Conservation (phyloP, 2,888 invertebrate genomes). For the Mesopsocus fuscifrons region DNA sequence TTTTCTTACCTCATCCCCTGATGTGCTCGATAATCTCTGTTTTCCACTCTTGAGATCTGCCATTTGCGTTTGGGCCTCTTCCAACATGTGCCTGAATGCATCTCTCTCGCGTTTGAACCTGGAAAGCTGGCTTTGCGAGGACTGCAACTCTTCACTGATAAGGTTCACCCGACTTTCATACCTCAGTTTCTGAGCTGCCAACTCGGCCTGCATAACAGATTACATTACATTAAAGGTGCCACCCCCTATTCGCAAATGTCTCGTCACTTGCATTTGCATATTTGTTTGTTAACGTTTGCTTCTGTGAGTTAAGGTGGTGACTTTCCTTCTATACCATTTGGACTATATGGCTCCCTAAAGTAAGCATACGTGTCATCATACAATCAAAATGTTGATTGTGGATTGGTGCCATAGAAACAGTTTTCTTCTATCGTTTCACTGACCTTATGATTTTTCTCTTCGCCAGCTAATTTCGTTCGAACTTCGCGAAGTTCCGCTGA, state of each 20-base stretch:
- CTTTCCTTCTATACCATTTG: no score
- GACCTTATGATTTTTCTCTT: slow-evolving; percentile 19
- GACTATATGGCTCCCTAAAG: no score
- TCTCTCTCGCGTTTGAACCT: slow-evolving; percentile 76
- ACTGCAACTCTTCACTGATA: slow-evolving; percentile 63
- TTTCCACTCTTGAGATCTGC: slow-evolving; percentile 46
- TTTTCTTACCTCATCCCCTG: slow-evolving; percentile 40
- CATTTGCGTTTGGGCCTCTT: slow-evolving; percentile 68
- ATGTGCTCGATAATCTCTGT: slow-evolving; percentile 34
- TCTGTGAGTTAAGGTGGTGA: no score
- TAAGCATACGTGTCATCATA: no score
- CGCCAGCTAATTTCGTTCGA: slow-evolving; percentile 30
- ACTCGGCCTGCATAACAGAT: slow-evolving; percentile 35
- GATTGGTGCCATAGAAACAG: no score
- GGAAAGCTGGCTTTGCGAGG: slow-evolving; percentile 52
- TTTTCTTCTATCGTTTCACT: no score
- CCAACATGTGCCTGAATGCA: slow-evolving; percentile 75
- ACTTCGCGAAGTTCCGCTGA: slow-evolving; percentile 57
- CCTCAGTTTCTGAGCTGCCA: slow-evolving; percentile 60
- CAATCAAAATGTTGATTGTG: no score
- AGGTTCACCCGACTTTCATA: slow-evolving; percentile 70
- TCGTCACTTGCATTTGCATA: no score
- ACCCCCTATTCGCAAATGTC: no score
- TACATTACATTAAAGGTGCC: no score
- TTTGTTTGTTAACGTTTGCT: no score